phyloP scores from a whole-genome alignment of 2,888 invertebrate genomes.

The Chouioia cunea region DNA sequence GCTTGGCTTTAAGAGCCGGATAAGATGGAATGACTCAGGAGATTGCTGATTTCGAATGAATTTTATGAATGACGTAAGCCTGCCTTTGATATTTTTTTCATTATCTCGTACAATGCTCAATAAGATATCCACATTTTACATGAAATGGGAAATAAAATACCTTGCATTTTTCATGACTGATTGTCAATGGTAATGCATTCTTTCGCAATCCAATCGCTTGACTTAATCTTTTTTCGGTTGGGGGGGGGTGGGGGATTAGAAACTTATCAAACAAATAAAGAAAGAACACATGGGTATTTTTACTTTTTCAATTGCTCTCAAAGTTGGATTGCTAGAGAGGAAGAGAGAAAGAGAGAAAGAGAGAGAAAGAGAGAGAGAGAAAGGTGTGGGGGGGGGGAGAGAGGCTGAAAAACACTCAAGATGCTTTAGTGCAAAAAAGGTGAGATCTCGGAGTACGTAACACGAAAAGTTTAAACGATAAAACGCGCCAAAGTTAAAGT shows the following conservation, averaged over 20 bases:
- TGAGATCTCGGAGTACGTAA: background rate
- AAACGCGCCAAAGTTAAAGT: conserved; percentile 2
- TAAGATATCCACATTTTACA: background rate
- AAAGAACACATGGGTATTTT: background rate
- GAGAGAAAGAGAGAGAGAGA: conserved; percentile 10
- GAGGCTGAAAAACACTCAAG: too few relatives aligned
- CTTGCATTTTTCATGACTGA: too few relatives aligned
- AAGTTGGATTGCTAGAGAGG: background rate
- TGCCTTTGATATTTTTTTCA: too few relatives aligned
- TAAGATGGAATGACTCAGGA: background rate
- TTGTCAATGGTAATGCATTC: background rate
- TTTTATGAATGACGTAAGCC: conserved; percentile 9
- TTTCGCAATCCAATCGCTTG: background rate
- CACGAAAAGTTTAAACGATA: conserved; percentile 14
- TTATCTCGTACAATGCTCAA: background rate
- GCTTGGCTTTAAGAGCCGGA: conserved; percentile 27
- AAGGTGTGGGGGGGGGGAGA: too few relatives aligned
- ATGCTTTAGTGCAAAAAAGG: too few relatives aligned
- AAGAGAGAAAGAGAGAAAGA: conserved; percentile 8
- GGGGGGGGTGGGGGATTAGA: background rate
- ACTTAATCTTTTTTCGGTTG: background rate
- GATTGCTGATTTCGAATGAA: conserved; percentile 28
- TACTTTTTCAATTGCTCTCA: background rate
- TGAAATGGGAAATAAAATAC: too few relatives aligned
- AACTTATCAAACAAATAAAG: too few relatives aligned